Evolutionary conservation across 2,797 vertebrate species (phyloP).

Genomic region (Carapus acus): DNA sequence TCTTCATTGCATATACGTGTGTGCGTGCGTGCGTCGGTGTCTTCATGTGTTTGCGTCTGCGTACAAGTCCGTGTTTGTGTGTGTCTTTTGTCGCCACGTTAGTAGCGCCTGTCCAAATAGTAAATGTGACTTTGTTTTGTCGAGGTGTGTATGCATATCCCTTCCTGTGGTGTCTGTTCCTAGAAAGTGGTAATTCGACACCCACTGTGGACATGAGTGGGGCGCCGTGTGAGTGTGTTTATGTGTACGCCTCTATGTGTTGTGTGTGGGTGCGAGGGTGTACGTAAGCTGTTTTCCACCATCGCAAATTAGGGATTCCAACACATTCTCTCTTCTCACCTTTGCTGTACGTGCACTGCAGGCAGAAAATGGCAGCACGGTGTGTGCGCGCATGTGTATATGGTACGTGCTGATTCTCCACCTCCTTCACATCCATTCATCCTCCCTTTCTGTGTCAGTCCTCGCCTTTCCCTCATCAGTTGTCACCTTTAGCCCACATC

Average conservation of each 20-base stretch:
- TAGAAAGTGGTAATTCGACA: constrained; percentile 39
- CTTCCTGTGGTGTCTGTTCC: constrained; percentile 23
- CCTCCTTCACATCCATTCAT: constrained; percentile 17
- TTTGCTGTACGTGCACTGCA: too few species aligned
- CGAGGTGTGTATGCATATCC: constrained; percentile 9
- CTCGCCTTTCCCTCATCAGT: constrained; percentile 15
- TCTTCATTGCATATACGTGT: constrained; percentile 16
- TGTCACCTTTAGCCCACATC: constrained; percentile 62
- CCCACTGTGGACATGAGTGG: constrained; percentile 27
- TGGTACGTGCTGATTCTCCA: constrained; percentile 1
- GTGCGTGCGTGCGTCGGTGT: constrained; percentile 9
- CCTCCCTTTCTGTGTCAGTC: constrained; percentile 26
- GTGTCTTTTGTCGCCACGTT: constrained; percentile 9
- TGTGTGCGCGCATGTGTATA: too few species aligned
- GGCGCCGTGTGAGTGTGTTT: constrained; percentile 17
- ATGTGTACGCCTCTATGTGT: neutral
- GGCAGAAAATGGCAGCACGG: too few species aligned
- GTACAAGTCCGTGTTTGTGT: neutral
- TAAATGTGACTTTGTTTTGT: constrained; percentile 25
- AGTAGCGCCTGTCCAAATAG: too few species aligned
- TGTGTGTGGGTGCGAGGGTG: neutral
- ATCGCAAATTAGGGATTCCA: too few species aligned
- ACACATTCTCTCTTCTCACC: neutral
- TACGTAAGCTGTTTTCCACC: too few species aligned
- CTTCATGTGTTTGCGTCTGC: constrained; percentile 4